phyloP scores from a whole-genome alignment of 1,140 invertebrate genomes.

The Brachionus paranguensis region DNA sequence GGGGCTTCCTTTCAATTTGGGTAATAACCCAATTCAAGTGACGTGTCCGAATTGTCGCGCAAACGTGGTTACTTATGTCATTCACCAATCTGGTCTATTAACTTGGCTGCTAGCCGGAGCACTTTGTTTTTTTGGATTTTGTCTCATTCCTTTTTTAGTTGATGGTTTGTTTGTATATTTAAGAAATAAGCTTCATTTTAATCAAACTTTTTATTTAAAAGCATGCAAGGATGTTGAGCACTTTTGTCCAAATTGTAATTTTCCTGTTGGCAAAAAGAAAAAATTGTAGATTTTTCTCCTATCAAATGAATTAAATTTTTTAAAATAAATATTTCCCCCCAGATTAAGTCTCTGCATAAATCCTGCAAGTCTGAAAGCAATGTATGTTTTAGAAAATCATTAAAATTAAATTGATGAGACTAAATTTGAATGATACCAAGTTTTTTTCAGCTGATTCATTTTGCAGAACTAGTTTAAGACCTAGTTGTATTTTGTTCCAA shows the following conservation, averaged over 20 bases:
- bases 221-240: conserved; percentile 5
- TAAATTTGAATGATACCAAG: too few species aligned
- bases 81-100: neutral
- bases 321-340: too few species aligned
- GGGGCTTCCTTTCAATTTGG: neutral
- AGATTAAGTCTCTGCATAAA: too few species aligned
- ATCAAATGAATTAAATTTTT: too few species aligned
- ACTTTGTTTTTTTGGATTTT: neutral
- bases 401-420: too few species aligned
- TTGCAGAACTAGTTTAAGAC: too few species aligned
- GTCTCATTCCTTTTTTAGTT: neutral
- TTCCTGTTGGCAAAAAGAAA: neutral
- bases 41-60: neutral
- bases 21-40: neutral
- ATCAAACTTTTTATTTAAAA: neutral
- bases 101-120: neutral
- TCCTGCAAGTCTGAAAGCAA: too few species aligned
- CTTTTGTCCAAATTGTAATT: conserved; percentile 1
- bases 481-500: neutral
- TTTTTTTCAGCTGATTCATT: neutral
- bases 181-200: neutral
- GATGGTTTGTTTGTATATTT: neutral
- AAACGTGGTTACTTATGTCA: neutral
- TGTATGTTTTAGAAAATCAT: too few species aligned
- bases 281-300: neutral